phyloP scores from a whole-genome alignment of 2,888 invertebrate species.

The Lasioglossum figueresi region DNA sequence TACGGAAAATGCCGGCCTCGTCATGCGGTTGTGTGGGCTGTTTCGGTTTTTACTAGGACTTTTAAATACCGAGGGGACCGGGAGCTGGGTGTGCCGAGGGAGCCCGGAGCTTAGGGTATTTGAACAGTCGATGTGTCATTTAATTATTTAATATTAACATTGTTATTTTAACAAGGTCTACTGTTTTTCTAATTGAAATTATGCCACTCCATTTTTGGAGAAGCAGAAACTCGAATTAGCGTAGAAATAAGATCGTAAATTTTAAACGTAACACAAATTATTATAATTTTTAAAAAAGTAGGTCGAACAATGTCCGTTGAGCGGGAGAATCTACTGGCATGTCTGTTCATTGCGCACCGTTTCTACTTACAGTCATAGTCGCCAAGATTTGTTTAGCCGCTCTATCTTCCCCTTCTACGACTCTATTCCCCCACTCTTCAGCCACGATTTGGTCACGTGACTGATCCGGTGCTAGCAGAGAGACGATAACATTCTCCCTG shows the following conservation, averaged over 20 bases:
- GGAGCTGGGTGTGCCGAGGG: no score
- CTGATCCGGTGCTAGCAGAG: no score
- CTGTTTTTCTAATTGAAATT: not conserved
- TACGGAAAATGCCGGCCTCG: constrained; percentile 25
- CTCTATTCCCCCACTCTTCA: no score
- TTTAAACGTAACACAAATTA: not conserved
- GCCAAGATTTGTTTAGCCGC: no score
- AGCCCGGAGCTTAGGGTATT: no score
- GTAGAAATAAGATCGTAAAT: not conserved
- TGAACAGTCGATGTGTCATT: not conserved
- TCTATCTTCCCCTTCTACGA: no score
- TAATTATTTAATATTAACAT: not conserved
- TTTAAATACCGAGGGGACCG: not conserved
- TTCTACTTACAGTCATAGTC: not conserved
- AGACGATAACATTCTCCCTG: no score
- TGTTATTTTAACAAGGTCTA: not conserved
- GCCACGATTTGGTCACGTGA: no score
- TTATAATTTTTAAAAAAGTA: not conserved
- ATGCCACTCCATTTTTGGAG: not conserved
- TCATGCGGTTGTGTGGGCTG: constrained; percentile 25
- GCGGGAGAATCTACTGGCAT: not conserved
- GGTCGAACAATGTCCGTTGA: not conserved
- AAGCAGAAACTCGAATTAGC: not conserved
- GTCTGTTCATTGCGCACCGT: not conserved
- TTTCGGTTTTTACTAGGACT: not conserved